phyloP scores from a whole-genome alignment of 2,888 invertebrate species.

The Drepana falcataria region DNA sequence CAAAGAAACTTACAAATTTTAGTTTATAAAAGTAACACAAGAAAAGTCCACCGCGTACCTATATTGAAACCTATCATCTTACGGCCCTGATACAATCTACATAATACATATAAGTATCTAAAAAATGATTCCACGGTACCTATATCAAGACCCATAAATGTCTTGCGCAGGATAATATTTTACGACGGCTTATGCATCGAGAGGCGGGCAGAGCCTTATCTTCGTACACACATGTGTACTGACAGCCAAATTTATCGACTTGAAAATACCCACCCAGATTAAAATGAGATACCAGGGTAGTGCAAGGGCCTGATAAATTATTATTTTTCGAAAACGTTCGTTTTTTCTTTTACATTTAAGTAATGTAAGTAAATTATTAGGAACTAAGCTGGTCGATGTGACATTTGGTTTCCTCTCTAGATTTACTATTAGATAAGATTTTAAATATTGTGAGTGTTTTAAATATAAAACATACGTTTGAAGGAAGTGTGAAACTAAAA shows the following conservation, averaged over 20 bases:
- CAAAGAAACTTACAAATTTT: too few species aligned
- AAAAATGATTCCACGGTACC: constrained; percentile 64
- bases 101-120: constrained; percentile 2
- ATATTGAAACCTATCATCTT: neutral
- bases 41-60: too few species aligned
- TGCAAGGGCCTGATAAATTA: constrained; percentile 47
- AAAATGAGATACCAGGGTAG: constrained; percentile 57
- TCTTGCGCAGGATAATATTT: constrained; percentile 74
- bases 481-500: too few species aligned
- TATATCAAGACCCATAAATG: constrained; percentile 71
- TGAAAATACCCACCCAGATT: constrained; percentile 72
- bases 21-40: too few species aligned
- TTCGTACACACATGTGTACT: constrained; percentile 65
- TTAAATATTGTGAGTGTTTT: neutral
- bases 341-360: constrained; percentile 3
- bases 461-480: neutral
- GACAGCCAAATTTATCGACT: constrained; percentile 76
- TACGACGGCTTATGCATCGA: constrained; percentile 58
- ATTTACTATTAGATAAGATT: constrained; percentile 5
- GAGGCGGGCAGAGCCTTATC: constrained; percentile 63
- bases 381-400: constrained; percentile 1
- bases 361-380: constrained; percentile 25
- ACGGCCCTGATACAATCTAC: neutral
- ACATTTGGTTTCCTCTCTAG: constrained; percentile 22
- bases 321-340: constrained; percentile 42